phyloP scores from a whole-genome alignment of 2,888 invertebrate genomes.

The Pseudeuparius sepicola region DNA sequence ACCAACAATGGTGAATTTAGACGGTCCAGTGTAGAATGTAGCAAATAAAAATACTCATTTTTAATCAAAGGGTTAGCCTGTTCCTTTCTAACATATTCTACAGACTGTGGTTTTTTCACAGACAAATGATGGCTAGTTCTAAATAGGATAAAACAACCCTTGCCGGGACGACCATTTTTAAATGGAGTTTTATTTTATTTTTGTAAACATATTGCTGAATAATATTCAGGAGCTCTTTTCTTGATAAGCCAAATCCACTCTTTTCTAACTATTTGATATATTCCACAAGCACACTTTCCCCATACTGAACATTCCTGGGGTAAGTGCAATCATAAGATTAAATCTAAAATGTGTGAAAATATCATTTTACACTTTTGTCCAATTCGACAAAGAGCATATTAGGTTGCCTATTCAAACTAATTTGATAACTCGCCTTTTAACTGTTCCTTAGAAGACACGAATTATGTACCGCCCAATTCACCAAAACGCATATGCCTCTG shows the following conservation, averaged over 20 bases:
- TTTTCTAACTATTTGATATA: constrained; percentile 1
- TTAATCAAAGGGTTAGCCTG: constrained; percentile 6
- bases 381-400: too few species aligned
- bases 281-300: constrained; percentile 11
- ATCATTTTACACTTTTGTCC: too few species aligned
- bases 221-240: too few species aligned
- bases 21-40: constrained; percentile 6
- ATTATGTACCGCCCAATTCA: too few species aligned
- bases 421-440: constrained; percentile 7
- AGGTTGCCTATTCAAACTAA: too few species aligned
- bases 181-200: constrained; percentile 9
- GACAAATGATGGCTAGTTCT: constrained; percentile 7
- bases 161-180: constrained; percentile 2
- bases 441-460: constrained; percentile 2
- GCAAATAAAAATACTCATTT: constrained; percentile 9
- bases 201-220: constrained; percentile 5
- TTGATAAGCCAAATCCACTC: too few species aligned
- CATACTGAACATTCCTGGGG: constrained; percentile 3
- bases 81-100: constrained; percentile 9
- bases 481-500: too few species aligned
- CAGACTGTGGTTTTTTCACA: constrained; percentile 7
- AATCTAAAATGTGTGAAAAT: constrained; percentile 3
- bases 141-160: constrained; percentile 8
- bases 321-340: constrained; percentile 9
- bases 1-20: constrained; percentile 7